Evolutionary conservation across 1,140 invertebrate species (phyloP).

Genomic region (Camponotus pennsylvanicus): DNA sequence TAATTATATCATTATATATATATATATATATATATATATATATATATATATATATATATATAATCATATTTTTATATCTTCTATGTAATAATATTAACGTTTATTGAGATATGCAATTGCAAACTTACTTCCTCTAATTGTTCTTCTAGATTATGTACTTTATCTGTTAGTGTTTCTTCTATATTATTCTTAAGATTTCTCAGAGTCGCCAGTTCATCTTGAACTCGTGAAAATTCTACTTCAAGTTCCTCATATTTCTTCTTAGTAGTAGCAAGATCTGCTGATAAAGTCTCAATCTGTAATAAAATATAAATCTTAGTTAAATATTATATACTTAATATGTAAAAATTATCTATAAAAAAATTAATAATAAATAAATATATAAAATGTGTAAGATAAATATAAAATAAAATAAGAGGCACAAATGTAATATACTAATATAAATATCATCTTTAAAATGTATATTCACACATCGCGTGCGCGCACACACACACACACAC

Average conservation of each 20-base stretch:
- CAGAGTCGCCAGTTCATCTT: conserved; percentile 79
- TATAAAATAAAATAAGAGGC: background rate
- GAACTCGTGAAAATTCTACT: conserved; percentile 75
- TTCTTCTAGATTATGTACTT: conserved; percentile 81
- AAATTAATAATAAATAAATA: conserved; percentile 29
- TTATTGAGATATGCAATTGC: background rate
- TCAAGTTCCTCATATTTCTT: conserved; percentile 80
- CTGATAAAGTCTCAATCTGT: conserved; percentile 82
- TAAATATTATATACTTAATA: background rate
- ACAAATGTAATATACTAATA: background rate
- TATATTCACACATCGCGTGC: background rate
- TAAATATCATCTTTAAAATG: background rate
- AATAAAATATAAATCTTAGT: conserved; percentile 58
- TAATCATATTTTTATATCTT: background rate
- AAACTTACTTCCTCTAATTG: conserved; percentile 81
- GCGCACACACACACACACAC: background rate
- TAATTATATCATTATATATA: conserved; percentile 19
- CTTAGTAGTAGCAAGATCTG: conserved; percentile 72
- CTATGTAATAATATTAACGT: conserved; percentile 9
- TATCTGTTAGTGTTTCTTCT: conserved; percentile 79
- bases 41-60: conserved; percentile 6
- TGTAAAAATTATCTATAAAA: background rate
- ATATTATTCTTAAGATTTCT: conserved; percentile 78
- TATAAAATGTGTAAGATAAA: background rate
- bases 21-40: background rate